phyloP scores from a whole-genome alignment of 2,888 invertebrate species.

The Idaea biselata region DNA sequence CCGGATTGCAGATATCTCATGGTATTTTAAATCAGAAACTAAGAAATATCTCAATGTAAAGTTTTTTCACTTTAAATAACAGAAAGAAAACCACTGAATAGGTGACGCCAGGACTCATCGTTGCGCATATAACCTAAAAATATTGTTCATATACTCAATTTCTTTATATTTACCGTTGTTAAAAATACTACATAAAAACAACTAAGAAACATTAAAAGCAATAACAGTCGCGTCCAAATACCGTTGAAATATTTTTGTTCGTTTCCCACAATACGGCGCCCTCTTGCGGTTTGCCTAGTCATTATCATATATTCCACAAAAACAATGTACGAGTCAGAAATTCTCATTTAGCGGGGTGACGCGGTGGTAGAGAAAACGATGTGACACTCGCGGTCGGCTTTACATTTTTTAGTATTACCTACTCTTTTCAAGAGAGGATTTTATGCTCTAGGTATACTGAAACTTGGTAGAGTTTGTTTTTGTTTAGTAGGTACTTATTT shows the following conservation, averaged over 20 bases:
- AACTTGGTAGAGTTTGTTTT: background rate
- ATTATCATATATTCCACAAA: constrained; percentile 11
- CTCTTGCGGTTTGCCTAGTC: constrained; percentile 6
- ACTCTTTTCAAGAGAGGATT: background rate
- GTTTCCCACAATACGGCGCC: background rate
- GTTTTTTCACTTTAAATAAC: no score
- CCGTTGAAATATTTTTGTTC: background rate
- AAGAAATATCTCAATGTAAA: no score
- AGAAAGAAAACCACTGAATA: no score
- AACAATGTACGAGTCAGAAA: constrained; percentile 5
- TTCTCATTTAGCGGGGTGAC: constrained; percentile 3
- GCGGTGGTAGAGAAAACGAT: constrained; percentile 2
- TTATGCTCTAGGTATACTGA: background rate
- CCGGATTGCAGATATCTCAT: no score
- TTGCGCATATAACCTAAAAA: no score
- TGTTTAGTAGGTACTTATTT: no score
- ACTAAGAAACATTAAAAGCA: background rate
- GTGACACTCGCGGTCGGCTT: constrained; percentile 5
- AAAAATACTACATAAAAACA: no score
- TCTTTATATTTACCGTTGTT: no score
- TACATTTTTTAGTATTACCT: constrained; percentile 13
- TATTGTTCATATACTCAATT: no score
- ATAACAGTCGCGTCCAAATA: background rate
- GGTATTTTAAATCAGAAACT: no score
- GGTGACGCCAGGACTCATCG: no score